Percentiles rank a stretch among this genome's conserved stretches.
phyloP scores from a whole-genome alignment of 2,888 invertebrate genomes.

The Aproaerema taeniolella region DNA sequence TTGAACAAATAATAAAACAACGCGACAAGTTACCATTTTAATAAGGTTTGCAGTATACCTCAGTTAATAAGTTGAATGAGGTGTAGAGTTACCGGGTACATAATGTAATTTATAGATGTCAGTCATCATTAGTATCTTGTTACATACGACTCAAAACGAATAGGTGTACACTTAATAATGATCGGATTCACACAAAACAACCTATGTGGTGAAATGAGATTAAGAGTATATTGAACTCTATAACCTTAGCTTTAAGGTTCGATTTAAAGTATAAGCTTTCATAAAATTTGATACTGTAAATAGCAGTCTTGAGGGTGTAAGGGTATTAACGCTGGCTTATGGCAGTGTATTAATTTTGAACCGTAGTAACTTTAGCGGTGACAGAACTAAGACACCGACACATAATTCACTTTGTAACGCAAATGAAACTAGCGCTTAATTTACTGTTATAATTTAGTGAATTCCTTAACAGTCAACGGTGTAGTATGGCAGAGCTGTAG shows the following conservation, averaged over 20 bases:
- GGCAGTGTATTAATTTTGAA: conserved; percentile 77
- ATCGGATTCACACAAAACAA: conserved; percentile 42
- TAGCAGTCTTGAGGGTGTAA: conserved; percentile 54
- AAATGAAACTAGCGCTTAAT: conserved; percentile 76
- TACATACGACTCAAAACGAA: conserved; percentile 72
- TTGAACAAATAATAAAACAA: background rate
- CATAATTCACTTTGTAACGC: conserved; percentile 75
- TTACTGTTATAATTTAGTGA: conserved; percentile 74
- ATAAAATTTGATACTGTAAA: conserved; percentile 68
- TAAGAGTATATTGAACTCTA: conserved; percentile 27
- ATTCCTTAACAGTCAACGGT: conserved; percentile 62
- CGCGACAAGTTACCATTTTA: background rate
- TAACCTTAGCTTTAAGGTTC: background rate
- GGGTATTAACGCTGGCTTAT: conserved; percentile 73
- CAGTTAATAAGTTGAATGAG: conserved; percentile 4
- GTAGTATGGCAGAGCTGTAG: conserved; percentile 32
- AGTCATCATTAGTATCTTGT: conserved; percentile 68
- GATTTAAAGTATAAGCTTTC: conserved; percentile 28
- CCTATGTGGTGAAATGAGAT: conserved; percentile 29
- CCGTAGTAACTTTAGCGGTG: conserved; percentile 76
- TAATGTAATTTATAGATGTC: conserved; percentile 62
- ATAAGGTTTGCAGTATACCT: background rate
- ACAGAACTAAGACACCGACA: conserved; percentile 76
- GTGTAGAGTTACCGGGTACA: conserved; percentile 11
- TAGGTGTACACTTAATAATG: conserved; percentile 73